Evolutionary conservation across 2,888 invertebrate genomes (phyloP).

Genomic region (Latheticus oryzae): DNA sequence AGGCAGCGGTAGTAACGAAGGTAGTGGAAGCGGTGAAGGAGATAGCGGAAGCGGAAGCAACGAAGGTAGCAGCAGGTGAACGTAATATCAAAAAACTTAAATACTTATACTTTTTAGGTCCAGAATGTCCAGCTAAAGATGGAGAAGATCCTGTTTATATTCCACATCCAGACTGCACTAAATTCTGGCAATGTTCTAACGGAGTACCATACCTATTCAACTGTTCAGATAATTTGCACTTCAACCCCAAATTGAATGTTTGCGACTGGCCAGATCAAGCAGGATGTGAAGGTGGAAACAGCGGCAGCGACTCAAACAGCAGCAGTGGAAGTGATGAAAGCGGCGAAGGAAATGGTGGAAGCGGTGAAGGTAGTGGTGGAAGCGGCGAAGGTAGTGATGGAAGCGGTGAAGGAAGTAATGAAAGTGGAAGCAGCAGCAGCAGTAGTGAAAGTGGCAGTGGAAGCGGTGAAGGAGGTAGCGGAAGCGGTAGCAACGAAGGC

Average conservation of each 20-base stretch:
- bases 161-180: slow-evolving; percentile 7
- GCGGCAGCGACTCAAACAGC: neutral
- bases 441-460: neutral
- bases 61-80: too few relatives aligned
- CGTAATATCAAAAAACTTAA: too few relatives aligned
- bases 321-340: too few relatives aligned
- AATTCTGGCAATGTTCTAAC: slow-evolving; percentile 10
- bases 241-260: slow-evolving; percentile 10
- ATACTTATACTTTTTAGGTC: too few relatives aligned
- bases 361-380: neutral
- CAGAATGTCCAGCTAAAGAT: slow-evolving; percentile 1
- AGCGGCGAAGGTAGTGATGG: neutral
- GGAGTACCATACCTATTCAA: neutral
- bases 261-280: slow-evolving; percentile 12
- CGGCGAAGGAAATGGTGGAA: neutral
- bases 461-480: neutral
- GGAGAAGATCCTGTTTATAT: neutral
- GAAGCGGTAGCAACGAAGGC: neutral
- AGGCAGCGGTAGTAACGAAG: too few relatives aligned
- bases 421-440: neutral
- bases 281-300: neutral
- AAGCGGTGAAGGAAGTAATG: slow-evolving; percentile 56
- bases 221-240: slow-evolving; percentile 3
- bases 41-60: too few relatives aligned
- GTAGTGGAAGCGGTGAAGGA: too few relatives aligned